Conservation (phyloP, 2,797 vertebrate genomes). For the Megaceryle alcyon region DNA sequence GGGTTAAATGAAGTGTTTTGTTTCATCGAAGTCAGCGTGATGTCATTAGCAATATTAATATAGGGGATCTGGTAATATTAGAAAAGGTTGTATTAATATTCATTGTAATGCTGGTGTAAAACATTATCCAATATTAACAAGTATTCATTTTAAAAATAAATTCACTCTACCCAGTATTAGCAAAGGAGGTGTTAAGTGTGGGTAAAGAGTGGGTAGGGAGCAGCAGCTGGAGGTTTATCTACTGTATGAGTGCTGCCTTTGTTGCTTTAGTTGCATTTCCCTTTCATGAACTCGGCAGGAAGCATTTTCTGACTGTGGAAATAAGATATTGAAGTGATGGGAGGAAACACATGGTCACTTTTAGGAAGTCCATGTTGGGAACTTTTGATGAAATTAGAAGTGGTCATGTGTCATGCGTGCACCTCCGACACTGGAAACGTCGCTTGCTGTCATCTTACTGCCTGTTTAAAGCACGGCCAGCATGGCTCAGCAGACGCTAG, state of each 20-base stretch:
- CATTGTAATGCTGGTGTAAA: not conserved
- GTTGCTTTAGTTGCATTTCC: not conserved
- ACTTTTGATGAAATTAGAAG: not conserved
- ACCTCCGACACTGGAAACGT: not conserved
- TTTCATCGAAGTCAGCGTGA: not conserved
- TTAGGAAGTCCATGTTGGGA: not conserved
- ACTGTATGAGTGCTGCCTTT: not conserved
- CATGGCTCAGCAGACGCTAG: no score
- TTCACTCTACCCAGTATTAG: not conserved
- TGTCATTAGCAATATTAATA: not conserved
- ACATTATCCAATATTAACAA: not conserved
- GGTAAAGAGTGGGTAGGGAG: not conserved
- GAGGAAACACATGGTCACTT: not conserved
- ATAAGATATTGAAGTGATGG: not conserved
- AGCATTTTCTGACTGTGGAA: not conserved
- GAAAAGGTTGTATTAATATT: not conserved
- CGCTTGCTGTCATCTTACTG: not conserved
- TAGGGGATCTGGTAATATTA: not conserved
- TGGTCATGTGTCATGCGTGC: accelerated
- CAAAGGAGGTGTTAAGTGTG: not conserved
- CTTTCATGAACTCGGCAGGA: not conserved
- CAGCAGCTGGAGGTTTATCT: not conserved
- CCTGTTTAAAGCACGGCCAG: not conserved
- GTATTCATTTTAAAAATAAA: not conserved
- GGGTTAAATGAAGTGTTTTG: not conserved